These are phyloP conservation scores for Epinotia nisella DNA, from an alignment of 2,888 invertebrate species.

Conservation along the genomic window DNA sequence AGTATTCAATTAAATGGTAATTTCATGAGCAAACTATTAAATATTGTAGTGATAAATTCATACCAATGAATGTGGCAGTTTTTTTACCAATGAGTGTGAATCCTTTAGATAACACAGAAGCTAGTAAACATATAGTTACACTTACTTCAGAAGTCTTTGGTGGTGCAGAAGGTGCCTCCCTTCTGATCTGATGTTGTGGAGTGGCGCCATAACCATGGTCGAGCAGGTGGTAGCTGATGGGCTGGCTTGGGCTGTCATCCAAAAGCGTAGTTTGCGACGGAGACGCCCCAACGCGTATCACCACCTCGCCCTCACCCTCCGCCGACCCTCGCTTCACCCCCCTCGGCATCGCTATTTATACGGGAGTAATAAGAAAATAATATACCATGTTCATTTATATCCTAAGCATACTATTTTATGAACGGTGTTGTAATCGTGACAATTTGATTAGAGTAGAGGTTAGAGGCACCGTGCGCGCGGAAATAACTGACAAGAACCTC, in stretches of 20 bases:
- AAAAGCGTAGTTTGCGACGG: constrained; percentile 82
- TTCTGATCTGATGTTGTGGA: constrained; percentile 88
- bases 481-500: constrained; percentile 76
- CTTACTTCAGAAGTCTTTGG: constrained; percentile 85
- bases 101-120: not conserved
- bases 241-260: constrained; percentile 81
- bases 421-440: constrained; percentile 62
- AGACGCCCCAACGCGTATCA: constrained; percentile 81
- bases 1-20: not conserved
- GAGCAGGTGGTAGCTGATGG: constrained; percentile 90
- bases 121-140: constrained; percentile 39
- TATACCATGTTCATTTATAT: constrained; percentile 49
- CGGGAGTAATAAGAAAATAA: constrained; percentile 53
- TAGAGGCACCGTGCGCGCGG: constrained; percentile 83
- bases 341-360: constrained; percentile 83
- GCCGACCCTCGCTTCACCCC: constrained; percentile 84
- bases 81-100: too few species aligned
- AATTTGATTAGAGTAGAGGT: constrained; percentile 83
- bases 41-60: not conserved
- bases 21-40: not conserved
- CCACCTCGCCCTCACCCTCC: constrained; percentile 82
- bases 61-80: too few species aligned
- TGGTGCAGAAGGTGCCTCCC: constrained; percentile 82
- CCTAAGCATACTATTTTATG: constrained; percentile 15
- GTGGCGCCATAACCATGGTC: constrained; percentile 95